Base-by-base conservation (phyloP, 2,797 vertebrate genomes). In the Morelia viridis region DNA sequence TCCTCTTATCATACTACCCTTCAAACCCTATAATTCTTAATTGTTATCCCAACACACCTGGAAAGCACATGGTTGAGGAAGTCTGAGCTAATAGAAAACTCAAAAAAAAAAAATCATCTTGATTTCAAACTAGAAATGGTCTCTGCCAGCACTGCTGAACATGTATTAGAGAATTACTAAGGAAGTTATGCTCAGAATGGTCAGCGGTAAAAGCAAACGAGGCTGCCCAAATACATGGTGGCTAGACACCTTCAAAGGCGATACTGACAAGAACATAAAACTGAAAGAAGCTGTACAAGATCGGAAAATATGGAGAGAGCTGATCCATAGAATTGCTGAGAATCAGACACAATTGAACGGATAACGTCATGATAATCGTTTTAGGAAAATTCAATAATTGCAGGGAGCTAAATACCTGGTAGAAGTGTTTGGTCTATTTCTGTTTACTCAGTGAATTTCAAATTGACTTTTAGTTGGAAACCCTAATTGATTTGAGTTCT, bases 41-140 rank as follows among this genome's bases (percentile, higher is more conserved):
- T 31, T 26, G 58, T 88, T 91, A 9, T 87, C 12, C 41, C 35
- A 60, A 60, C 53, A 1, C 89, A 83, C 57, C 24, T 13, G 61
- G 28, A 87, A 53, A 57, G 35, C 85, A 46, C 90, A 94, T 91
- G 31, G 87, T 46, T 93, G 94, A 92, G 83, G 41, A 91, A 89
- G 91, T 92, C 64, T 92, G 76, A 91, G 89, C 26, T 13, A 92
- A 83, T 91, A 93, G 17, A 89, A 93, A 15, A 57, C 12, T 68
- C 12, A 15, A 15, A 76, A 64, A 88, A 93, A 89, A n/a, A n/a
- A n/a, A n/a, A n/a, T 90, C 0, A 0, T 86, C 60, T 87, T 92
- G 11, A 92, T 93, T 94, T 93, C 94, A 93, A 94, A 95, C 93
- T 64, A 92, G 93, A 95, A 93, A 94, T 94, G 93, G 50, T 92